Conservation (phyloP, 2,888 invertebrate species). For the Argyresthia albistria region DNA sequence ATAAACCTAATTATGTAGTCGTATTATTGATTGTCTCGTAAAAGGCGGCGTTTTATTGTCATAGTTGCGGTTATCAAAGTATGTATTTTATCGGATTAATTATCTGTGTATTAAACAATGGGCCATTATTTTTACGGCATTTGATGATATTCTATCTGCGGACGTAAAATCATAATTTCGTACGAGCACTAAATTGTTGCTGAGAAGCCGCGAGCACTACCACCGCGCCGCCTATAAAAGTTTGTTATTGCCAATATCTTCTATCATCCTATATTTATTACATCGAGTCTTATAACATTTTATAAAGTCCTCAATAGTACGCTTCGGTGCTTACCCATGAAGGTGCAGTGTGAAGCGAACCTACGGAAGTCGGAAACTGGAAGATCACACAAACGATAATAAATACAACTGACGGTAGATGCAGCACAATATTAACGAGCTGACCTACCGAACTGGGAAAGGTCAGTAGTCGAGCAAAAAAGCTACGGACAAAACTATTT, state of each 20-base stretch:
- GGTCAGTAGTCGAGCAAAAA: not conserved
- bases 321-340: too few relatives aligned
- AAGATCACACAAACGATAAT: slow-evolving; percentile 14
- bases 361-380: slow-evolving; percentile 11
- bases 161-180: not conserved
- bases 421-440: slow-evolving; percentile 10
- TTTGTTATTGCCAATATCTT: too few relatives aligned
- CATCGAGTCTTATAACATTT: too few relatives aligned
- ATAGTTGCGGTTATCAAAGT: slow-evolving; percentile 17
- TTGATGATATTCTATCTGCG: not conserved
- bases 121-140: not conserved
- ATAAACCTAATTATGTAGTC: too few relatives aligned
- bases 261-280: too few relatives aligned
- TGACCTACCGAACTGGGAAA: not conserved
- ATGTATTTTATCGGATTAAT: slow-evolving; percentile 22
- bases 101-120: slow-evolving; percentile 14
- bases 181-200: not conserved
- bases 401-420: slow-evolving; percentile 10
- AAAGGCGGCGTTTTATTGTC: slow-evolving; percentile 16
- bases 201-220: too few relatives aligned
- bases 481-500: not conserved
- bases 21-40: slow-evolving; percentile 11
- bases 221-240: too few relatives aligned
- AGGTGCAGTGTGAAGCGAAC: too few relatives aligned
- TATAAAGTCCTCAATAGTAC: too few relatives aligned